Base-by-base conservation (phyloP, 2,113 vertebrate genomes). In the Eptesicus fuscus region DNA sequence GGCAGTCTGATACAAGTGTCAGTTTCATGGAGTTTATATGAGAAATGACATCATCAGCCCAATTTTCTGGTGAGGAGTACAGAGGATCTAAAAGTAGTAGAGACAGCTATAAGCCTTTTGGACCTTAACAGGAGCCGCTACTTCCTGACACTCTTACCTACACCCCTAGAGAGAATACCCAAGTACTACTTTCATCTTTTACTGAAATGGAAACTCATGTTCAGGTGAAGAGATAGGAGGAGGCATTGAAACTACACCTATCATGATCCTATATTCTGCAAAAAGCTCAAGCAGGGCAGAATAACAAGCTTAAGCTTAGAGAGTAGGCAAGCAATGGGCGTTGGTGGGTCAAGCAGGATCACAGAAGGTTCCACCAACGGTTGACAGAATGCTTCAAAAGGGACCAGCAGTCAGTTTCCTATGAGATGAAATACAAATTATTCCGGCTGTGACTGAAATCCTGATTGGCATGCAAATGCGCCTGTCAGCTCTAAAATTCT, bases 1-100 rank as follows among this genome's bases (percentile, higher is more conserved):
- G 89, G 65, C 91, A 93, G 65, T 74, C 93, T 92, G 71, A 88
- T 20, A 37, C 90, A 77, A 95, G 53, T 88, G 73, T 92, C 96
- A 90, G 32, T 90, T 91, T 94, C 71, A 92, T 82, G 42, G 67
- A 63, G 53, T 95, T 93, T 94, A 30, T 84, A 84, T 70, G 77
- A 97, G 77, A 95, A 97, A 97, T 16, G 12, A 83, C 84, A 93
- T 94, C 90, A 94, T 59, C 86, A 56, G 40, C 37, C 28, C 84
- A 90, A 51, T 37, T 85, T 88, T 96, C 92, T 88, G 13, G n/a
- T 88, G 94, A 93, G 56, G 76, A 71, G 35, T 42, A 6, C n/a
- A 70, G 53, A 59, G 76, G 53, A 91, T 63, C 69, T 28, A 80
- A 95, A 91, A 84, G 82, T 35, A 76, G 35, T 12, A 51, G 63